These are phyloP conservation scores for Chondrilla cf. caribensis DNA, from an alignment of 37 sponge, comb jelly and placozoan genomes.

Conservation along the genomic window DNA sequence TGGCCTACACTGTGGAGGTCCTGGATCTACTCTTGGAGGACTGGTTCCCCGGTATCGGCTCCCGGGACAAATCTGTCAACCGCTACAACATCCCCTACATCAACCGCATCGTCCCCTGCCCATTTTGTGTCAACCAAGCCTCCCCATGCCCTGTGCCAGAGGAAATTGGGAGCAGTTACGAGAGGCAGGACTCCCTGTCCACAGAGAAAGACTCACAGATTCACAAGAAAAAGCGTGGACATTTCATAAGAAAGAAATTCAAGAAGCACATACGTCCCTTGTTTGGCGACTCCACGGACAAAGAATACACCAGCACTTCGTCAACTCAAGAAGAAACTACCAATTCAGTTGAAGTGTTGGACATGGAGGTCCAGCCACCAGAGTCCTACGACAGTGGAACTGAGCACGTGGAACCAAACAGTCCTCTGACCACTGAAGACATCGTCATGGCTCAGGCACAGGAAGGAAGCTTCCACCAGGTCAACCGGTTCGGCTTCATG, in stretches of 20 bases:
- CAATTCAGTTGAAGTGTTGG: not conserved
- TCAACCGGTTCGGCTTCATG: conserved; percentile 81
- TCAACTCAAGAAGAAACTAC: not conserved
- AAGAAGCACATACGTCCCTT: not conserved
- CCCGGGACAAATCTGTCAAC: conserved; percentile 46
- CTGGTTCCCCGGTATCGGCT: conserved; percentile 88
- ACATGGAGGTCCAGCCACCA: not conserved
- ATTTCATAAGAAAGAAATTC: not conserved
- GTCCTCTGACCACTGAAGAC: not conserved
- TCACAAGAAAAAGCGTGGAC: not conserved
- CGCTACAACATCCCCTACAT: conserved; percentile 63
- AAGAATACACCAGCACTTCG: too few relatives aligned
- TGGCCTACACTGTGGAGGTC: conserved; percentile 53
- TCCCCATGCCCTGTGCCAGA: not conserved
- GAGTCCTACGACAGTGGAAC: not conserved
- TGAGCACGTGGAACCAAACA: not conserved
- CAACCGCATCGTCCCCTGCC: conserved; percentile 83
- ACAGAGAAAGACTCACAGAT: not conserved
- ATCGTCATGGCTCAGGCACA: not conserved
- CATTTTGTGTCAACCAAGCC: conserved; percentile 61
- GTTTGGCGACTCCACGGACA: not conserved
- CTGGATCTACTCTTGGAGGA: conserved; percentile 87
- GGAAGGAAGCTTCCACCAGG: not conserved
- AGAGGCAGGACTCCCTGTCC: not conserved
- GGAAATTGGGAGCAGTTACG: not conserved